These are phyloP conservation scores for Papilio aristodemus DNA, from an alignment of 1,140 invertebrate species.

Conservation along the genomic window DNA sequence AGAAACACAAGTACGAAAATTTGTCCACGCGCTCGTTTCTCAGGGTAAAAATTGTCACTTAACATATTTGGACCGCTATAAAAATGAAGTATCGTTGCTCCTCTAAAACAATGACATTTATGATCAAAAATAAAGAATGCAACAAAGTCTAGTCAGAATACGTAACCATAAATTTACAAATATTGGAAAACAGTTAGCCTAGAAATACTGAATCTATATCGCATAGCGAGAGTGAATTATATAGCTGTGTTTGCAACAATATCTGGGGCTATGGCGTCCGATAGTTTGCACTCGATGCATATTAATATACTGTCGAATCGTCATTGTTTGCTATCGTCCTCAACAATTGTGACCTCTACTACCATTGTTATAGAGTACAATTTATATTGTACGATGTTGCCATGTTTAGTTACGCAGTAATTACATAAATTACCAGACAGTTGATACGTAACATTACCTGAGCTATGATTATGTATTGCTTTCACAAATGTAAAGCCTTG, in stretches of 20 bases:
- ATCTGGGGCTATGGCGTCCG: slow-evolving; percentile 36
- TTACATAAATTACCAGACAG: slow-evolving; percentile 24
- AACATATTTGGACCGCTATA: too few relatives aligned
- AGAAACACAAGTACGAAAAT: too few relatives aligned
- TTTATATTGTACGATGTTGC: slow-evolving; percentile 7
- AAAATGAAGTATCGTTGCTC: too few relatives aligned
- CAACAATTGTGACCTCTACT: background rate
- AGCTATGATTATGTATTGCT: background rate
- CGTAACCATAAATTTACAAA: slow-evolving; percentile 11
- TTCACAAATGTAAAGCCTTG: slow-evolving; percentile 1
- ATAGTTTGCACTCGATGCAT: slow-evolving; percentile 55
- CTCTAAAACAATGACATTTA: too few relatives aligned
- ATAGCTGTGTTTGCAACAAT: slow-evolving; percentile 40
- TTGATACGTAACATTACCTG: slow-evolving; percentile 18
- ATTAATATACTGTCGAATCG: slow-evolving; percentile 44
- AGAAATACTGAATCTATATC: slow-evolving; percentile 26
- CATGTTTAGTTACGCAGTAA: slow-evolving; percentile 26
- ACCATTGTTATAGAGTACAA: slow-evolving; percentile 13
- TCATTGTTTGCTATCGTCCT: slow-evolving; percentile 22
- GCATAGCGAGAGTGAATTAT: slow-evolving; percentile 32
- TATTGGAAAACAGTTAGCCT: slow-evolving; percentile 28
- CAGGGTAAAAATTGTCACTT: too few relatives aligned
- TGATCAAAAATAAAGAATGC: background rate
- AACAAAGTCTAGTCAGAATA: background rate
- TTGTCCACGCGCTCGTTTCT: too few relatives aligned